Percentiles rank a stretch among this genome's conserved stretches.
These are phyloP conservation scores for Dendrolimus kikuchii DNA, from an alignment of 1,140 invertebrate genomes.

Conservation along the genomic window DNA sequence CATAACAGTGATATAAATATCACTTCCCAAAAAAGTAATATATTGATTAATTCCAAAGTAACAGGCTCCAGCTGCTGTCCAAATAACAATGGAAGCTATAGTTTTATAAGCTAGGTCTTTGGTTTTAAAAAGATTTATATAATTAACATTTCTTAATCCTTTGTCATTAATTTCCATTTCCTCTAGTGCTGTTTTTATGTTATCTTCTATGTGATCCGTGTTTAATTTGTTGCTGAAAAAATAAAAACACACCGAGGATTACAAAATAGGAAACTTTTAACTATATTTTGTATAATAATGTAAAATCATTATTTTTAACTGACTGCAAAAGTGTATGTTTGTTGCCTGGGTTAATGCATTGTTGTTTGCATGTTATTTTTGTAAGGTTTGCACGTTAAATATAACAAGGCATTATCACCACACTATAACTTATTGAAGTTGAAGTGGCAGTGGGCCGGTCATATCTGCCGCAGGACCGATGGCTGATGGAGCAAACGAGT, in stretches of 20 bases:
- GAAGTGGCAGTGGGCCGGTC: too few relatives aligned
- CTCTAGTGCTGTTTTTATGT: slow-evolving; percentile 7
- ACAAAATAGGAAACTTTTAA: too few relatives aligned
- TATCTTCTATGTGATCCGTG: slow-evolving; percentile 2
- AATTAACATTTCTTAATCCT: slow-evolving; percentile 13
- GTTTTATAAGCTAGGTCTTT: slow-evolving; percentile 21
- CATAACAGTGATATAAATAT: slow-evolving; percentile 25
- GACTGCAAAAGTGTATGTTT: too few relatives aligned
- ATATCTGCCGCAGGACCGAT: too few relatives aligned
- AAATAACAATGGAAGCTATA: slow-evolving; percentile 17
- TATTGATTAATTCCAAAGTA: slow-evolving; percentile 40
- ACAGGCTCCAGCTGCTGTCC: slow-evolving; percentile 21
- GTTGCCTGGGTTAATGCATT: too few relatives aligned
- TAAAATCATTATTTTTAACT: too few relatives aligned
- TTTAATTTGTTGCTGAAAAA: slow-evolving; percentile 10
- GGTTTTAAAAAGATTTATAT: slow-evolving; percentile 31
- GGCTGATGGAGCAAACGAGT: too few relatives aligned
- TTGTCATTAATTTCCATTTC: slow-evolving; percentile 8
- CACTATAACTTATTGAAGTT: too few relatives aligned
- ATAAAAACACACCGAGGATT: background rate
- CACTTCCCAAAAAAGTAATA: slow-evolving; percentile 23
- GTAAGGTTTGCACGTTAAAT: too few relatives aligned
- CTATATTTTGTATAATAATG: too few relatives aligned
- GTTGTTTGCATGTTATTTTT: too few relatives aligned
- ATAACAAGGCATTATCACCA: too few relatives aligned